Evolutionary conservation across 2,797 vertebrate genomes (phyloP).

Genomic region (Ptychobarbus kaznakovi): DNA sequence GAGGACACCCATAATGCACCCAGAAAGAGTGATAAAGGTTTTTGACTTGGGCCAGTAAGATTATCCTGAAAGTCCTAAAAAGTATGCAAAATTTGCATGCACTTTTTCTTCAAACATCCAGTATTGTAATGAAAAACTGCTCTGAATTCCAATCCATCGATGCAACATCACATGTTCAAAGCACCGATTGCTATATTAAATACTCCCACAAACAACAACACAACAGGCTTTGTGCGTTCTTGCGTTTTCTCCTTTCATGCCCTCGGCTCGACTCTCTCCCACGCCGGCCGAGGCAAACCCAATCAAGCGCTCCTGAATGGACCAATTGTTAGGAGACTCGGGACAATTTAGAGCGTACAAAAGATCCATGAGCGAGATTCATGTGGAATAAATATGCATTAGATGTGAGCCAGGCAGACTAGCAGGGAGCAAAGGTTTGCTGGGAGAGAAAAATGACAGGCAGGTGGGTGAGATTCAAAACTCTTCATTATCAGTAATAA

Average conservation of each 20-base stretch:
- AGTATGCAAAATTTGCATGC: too few relatives aligned
- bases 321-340: conserved; percentile 49
- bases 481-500: neutral
- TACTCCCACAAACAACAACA: conserved; percentile 16
- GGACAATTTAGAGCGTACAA: conserved; percentile 48
- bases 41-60: neutral
- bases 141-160: neutral
- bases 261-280: conserved; percentile 38
- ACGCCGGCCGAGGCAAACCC: conserved; percentile 45
- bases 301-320: conserved; percentile 54
- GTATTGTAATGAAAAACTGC: neutral
- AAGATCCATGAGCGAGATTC: conserved; percentile 28
- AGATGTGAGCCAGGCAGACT: neutral
- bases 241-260: conserved; percentile 16
- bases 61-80: neutral
- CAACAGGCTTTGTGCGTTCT: conserved; percentile 20
- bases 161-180: too few relatives aligned
- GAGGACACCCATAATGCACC: neutral
- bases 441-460: conserved; percentile 13
- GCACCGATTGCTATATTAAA: neutral
- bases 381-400: conserved; percentile 32
- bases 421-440: neutral
- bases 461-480: conserved; percentile 14
- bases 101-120: neutral
- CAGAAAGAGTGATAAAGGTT: neutral